These are phyloP conservation scores for Amblyjoppa proteus DNA, from an alignment of 2,888 invertebrate species.

Conservation along the genomic window DNA sequence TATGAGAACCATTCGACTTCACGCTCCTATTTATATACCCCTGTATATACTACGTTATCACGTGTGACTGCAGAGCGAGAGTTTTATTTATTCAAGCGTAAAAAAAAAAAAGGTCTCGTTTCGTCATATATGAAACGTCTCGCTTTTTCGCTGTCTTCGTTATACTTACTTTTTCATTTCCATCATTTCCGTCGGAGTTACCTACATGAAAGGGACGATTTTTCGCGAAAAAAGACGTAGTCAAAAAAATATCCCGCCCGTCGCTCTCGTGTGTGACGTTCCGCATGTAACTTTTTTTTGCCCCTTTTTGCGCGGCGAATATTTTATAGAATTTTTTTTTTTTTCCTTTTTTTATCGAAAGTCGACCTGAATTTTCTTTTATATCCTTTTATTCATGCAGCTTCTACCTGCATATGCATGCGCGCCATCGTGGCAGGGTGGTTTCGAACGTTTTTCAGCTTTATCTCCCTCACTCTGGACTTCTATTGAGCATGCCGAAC, in stretches of 20 bases:
- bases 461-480: conserved; percentile 18
- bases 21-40: background rate
- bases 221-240: background rate
- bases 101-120: conserved; percentile 20
- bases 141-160: conserved; percentile 1
- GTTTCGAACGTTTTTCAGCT: conserved; percentile 30
- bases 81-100: conserved; percentile 8
- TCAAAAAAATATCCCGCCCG: background rate
- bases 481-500: background rate
- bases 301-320: conserved; percentile 1
- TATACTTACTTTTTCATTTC: conserved; percentile 3
- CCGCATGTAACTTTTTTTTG: background rate
- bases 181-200: background rate
- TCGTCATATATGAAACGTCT: background rate
- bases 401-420: conserved; percentile 37
- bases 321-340: conserved; percentile 4
- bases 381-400: conserved; percentile 40
- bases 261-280: background rate
- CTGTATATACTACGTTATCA: background rate
- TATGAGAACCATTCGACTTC: background rate
- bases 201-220: background rate
- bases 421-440: background rate
- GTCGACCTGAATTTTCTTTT: conserved; percentile 26
- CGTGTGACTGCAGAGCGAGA: background rate
- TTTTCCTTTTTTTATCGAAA: background rate